Evolutionary conservation across 2,113 vertebrate species (phyloP), one percentile per base, ranked within the genome.

Genomic region (Xiphias gladius): DNA sequence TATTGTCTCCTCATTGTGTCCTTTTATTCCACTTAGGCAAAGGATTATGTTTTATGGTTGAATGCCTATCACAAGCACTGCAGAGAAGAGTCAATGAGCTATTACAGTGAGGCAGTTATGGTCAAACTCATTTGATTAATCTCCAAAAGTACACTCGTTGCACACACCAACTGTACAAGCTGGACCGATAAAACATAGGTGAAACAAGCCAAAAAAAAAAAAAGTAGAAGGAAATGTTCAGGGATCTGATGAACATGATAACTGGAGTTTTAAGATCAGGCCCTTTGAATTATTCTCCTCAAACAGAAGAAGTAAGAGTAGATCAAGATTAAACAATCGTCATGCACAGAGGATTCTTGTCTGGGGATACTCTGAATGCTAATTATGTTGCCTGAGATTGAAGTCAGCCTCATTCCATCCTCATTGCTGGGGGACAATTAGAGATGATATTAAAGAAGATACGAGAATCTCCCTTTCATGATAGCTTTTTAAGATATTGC

Each of bases 1-100:
- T 84, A 88, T 86, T 80, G 84, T 91, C 80, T 93, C 87, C 80
- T 92, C 87, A 22, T 66, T 81, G 71, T 89, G 90, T 91, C 92
- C 88, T 91, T 93, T 83, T 76, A 83, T 70, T 88, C 77, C 78
- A 89, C 75, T 86, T 70, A 65, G 81, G 28, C 75, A 79, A 88
- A 81, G 87, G 90, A 85, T 86, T 86, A 64, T 80, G 82, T 88
- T 87, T 77, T 82, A 65, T 84, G 64, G 57, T 69, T 64, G 72
- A 48, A 73, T 79, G 80, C 78, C 52, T 64, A 22, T 46, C 30
- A 28, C 68, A 74, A 73, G 46, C 72, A 30, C 61, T 0, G 24
- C 67, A 26, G 67, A 86, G 39, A 70, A 3, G 50, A 86, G 71
- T 79, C 76, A 74, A 61, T n/a, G 37, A 70, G 57, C 14, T 80